Conservation (phyloP, 1,140 invertebrate species). For the Drosophila bipectinata region DNA sequence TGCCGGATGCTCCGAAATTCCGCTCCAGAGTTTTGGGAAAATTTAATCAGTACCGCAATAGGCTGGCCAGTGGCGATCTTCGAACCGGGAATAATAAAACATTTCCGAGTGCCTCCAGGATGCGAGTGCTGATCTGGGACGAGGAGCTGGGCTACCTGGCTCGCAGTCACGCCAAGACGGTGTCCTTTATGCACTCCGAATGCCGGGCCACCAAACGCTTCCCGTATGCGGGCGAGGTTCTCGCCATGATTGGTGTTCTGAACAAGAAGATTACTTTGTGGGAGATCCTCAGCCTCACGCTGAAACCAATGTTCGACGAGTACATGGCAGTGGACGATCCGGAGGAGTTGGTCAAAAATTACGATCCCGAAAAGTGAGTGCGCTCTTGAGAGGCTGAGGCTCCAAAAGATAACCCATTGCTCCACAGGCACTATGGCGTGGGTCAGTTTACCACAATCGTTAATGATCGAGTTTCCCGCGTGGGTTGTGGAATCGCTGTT, state of each 20-base stretch:
- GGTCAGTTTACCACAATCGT: conserved; percentile 35
- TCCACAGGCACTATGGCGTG: conserved; percentile 2
- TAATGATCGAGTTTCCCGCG: conserved; percentile 56
- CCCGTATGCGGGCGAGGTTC: conserved; percentile 36
- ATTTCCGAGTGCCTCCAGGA: conserved; percentile 45
- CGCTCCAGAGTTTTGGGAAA: background rate
- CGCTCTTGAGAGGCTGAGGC: background rate
- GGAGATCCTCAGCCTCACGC: background rate
- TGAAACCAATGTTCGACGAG: conserved; percentile 35
- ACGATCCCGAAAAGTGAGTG: conserved; percentile 22
- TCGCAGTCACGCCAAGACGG: conserved; percentile 40
- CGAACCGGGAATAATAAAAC: background rate
- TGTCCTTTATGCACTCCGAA: conserved; percentile 46
- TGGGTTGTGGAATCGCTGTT: conserved; percentile 45
- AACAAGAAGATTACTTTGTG: background rate
- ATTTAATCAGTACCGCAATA: background rate
- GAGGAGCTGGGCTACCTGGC: conserved; percentile 57
- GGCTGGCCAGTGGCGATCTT: background rate
- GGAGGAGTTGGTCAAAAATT: background rate
- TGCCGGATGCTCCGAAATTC: conserved; percentile 31
- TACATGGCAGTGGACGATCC: conserved; percentile 18
- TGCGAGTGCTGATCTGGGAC: conserved; percentile 68
- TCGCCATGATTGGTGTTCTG: background rate
- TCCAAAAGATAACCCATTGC: background rate
- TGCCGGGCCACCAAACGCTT: conserved; percentile 48